Conservation (phyloP, 2,113 vertebrate genomes). For the Cryptotis parvus region DNA sequence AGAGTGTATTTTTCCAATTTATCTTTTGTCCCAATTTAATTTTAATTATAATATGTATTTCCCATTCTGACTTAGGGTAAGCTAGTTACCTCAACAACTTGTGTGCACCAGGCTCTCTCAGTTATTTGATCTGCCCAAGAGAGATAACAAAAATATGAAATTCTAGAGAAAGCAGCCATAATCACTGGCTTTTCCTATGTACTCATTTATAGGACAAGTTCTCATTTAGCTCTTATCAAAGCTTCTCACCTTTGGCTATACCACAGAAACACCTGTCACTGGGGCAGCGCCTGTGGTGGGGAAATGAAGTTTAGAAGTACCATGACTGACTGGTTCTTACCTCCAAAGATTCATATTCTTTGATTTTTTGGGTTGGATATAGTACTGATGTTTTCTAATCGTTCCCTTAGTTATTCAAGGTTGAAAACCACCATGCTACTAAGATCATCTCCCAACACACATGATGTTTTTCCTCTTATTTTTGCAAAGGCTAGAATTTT, state of each 20-base stretch:
- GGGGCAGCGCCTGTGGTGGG: no score
- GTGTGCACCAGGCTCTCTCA: not conserved
- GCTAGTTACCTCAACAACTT: not conserved
- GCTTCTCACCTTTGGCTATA: not conserved
- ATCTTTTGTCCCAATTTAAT: not conserved
- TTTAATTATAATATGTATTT: not conserved
- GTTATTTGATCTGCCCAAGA: not conserved
- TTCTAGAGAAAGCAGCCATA: not conserved
- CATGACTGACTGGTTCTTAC: not conserved
- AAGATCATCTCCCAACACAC: not conserved
- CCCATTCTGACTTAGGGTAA: not conserved
- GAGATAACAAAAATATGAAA: not conserved
- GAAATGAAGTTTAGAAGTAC: not conserved
- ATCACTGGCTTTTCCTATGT: not conserved
- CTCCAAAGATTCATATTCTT: not conserved
- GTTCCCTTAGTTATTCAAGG: not conserved
- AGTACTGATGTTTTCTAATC: not conserved
- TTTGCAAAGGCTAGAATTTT: not conserved
- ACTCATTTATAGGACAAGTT: not conserved
- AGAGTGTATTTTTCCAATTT: not conserved
- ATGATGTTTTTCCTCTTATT: not conserved
- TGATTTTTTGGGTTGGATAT: not conserved
- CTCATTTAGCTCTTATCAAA: not conserved
- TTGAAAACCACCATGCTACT: not conserved
- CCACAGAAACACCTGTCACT: not conserved